Evolutionary conservation across 2,888 invertebrate genomes (phyloP), one percentile per base, ranked within the genome.

Genomic region (Tuberolachnus salignus): DNA sequence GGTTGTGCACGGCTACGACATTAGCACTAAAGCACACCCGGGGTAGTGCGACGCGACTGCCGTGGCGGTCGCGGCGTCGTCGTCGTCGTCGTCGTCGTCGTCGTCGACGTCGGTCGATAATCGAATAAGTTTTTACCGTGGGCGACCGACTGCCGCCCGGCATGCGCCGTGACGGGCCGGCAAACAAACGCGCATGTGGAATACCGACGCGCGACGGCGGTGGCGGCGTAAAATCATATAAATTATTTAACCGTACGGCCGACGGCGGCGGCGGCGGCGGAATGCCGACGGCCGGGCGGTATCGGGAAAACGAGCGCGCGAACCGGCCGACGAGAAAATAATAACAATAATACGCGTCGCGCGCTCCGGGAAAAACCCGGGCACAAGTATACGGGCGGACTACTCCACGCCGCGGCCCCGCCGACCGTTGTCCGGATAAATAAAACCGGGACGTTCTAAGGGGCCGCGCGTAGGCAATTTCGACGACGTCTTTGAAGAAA

Each of bases 81-180:
- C 59, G 59, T 51, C 34, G n/a, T 55, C 34, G 16, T 13, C n/a
- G 44, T n/a, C 59, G 42, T 26, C 57, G 34, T 34, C 59, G 59
- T 51, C 34, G n/a, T 55, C 34, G 16, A 8, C n/a, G 44, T 42
- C 66, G 75, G 75, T 78, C 75, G 66, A 78, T 78, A 78, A 78
- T 51, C 57, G 57, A 59, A 59, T 55, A 49, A 57, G 57, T 73
- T 63, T 73, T 63, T 16, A n/a, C 67, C 57, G 75, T 67, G 75
- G 75, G 75, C 75, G 75, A 64, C 75, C 64, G 55, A 19, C 74
- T 19, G 55, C 64, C 66, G 75, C 64, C 66, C 26, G 75, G 55
- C 75, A 75, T 75, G 75, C 75, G 75, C 75, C 75, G 66, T 66
- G 64, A 75, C n/a, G 42, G 51, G 23, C 26, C 75, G 75, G 57